Evolutionary conservation across 2,797 vertebrate genomes (phyloP).

Genomic region (Dendrocincla tyrannina): DNA sequence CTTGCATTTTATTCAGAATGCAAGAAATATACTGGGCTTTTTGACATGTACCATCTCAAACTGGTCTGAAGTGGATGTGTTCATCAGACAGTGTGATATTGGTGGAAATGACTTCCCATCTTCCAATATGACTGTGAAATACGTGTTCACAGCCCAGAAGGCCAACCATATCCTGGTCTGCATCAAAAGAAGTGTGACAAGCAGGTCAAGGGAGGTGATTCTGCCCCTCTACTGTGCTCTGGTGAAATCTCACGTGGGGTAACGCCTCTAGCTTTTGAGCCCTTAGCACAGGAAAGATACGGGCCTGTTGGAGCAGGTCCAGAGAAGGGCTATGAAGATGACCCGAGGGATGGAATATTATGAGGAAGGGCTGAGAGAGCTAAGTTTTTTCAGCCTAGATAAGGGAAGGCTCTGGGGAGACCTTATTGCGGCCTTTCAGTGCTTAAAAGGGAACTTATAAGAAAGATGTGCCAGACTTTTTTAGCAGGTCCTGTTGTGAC

Average conservation of each 20-base stretch:
- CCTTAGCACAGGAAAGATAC: too few relatives aligned
- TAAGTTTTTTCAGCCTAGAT: not conserved
- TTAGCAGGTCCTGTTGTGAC: not conserved
- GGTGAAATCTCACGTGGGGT: not conserved
- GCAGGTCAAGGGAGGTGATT: not conserved
- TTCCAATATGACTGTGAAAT: not conserved
- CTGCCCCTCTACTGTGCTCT: not conserved
- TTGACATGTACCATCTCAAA: not conserved
- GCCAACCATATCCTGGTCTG: not conserved
- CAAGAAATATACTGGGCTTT: not conserved
- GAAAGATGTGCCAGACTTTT: not conserved
- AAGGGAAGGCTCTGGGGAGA: not conserved
- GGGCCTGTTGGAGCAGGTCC: rapidly evolving
- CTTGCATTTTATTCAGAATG: not conserved
- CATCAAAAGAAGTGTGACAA: not conserved
- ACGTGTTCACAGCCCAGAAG: not conserved
- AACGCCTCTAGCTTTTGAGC: not conserved
- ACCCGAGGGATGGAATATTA: not conserved
- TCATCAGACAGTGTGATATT: not conserved
- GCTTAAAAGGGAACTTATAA: rapidly evolving
- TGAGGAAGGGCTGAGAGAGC: not conserved
- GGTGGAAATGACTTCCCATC: not conserved
- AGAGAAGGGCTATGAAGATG: not conserved
- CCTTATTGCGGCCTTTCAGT: rapidly evolving
- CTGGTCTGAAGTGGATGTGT: not conserved